These are phyloP conservation scores for Thunnus maccoyii DNA, from an alignment of 2,113 vertebrate genomes.

Conservation along the genomic window DNA sequence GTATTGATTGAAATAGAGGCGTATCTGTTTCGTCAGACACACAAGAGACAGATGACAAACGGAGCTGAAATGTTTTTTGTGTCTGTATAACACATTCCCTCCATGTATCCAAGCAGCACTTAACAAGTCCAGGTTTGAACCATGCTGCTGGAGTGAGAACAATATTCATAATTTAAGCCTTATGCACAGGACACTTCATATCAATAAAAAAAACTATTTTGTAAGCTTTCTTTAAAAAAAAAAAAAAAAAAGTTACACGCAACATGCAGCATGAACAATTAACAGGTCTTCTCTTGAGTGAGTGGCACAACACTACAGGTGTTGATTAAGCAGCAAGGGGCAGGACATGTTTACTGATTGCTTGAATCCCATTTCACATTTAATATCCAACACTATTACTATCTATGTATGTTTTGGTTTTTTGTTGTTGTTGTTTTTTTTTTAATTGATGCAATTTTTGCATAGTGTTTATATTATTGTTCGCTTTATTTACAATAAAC, in stretches of 20 bases:
- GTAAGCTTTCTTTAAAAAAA: no score
- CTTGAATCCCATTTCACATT: conserved; percentile 38
- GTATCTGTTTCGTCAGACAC: no score
- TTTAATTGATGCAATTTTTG: conserved; percentile 30
- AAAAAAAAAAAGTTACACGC: neutral
- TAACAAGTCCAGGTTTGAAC: neutral
- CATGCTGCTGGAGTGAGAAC: neutral
- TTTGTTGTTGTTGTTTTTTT: neutral
- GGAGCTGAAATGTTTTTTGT: no score
- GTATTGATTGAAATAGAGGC: no score
- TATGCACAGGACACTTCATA: neutral
- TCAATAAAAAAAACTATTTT: neutral
- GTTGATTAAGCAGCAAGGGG: conserved; percentile 25
- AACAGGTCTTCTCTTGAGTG: no score
- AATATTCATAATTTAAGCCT: neutral
- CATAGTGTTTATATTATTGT: conserved; percentile 9
- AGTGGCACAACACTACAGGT: neutral
- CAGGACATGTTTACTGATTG: conserved; percentile 21
- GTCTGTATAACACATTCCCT: neutral
- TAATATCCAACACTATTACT: conserved; percentile 18
- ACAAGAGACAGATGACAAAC: no score
- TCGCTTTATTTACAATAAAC: conserved; percentile 25
- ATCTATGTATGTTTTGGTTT: neutral
- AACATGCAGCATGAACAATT: neutral
- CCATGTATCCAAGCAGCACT: neutral